Evolutionary conservation across 2,888 invertebrate genomes (phyloP), one percentile per base, ranked within the genome.

Genomic region (Saturnia pavonia): DNA sequence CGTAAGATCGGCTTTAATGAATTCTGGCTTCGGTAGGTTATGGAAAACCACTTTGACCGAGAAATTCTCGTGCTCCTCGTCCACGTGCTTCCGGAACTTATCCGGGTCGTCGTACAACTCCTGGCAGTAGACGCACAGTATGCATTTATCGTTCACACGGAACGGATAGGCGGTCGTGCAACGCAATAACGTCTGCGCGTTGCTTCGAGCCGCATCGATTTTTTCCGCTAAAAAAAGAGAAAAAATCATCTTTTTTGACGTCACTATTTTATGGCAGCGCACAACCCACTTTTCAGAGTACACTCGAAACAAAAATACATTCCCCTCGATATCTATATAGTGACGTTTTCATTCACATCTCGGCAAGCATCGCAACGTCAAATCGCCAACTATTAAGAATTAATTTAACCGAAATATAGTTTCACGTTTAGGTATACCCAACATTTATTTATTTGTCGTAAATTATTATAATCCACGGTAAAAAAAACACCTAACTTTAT

Each of bases 131-230:
- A 92, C 92, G 85, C 93, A 93, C 68, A 91, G 84, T 80, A 92
- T 88, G 25, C 88, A 88, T 73, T 90, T 92, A 83, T 91, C 90
- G 82, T 90, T 90, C 66, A 92, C 91, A 72, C 92, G 82, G 84
- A 93, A 93, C 57, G 92, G 92, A 77, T 88, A 91, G 48, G 91
- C 92, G 74, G 92, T 92, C n/a, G 91, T 88, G 84, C 82, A 85
- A 72, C 88, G 85, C 75, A 93, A 81, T 74, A 93, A 83, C 71
- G 80, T 83, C 80, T 88, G 89, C 75, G 92, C 92, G 85, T 93
- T 93, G 75, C 84, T 79, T 76, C 92, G 85, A 79, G 90, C 85
- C 74, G 90, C 88, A 82, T 91, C 91, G 77, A 84, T 85, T 77
- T 78, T 79, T 78, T 88, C 88, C 78, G 85, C 92, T 92, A 92